Base-by-base conservation (phyloP, 2,113 vertebrate species). In the Melanocharis versteri region DNA sequence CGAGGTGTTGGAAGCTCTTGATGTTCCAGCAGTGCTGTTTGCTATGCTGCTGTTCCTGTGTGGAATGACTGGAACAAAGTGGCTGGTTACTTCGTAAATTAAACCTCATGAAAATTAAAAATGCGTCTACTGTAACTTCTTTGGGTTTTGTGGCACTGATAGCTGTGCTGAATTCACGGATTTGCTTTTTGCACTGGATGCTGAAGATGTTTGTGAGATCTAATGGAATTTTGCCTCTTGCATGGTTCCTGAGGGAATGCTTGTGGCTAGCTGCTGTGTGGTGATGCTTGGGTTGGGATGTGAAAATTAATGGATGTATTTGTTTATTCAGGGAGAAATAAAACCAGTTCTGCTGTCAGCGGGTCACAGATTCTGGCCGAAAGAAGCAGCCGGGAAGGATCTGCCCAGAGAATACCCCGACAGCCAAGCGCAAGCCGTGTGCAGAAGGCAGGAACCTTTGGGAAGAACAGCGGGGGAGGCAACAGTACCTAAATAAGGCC, bases 391-490 rank as follows among this genome's bases (percentile, higher is more conserved):
- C 94, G 98, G 50, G 98, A 98, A 65, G 97, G 97, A 26, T 98
- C 98, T 89, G 95, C 97, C 77, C 99, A 99, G 97, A 97, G 98
- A 28, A 97, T 98, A 94, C 98, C 99, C 66, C 98, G 99, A 17
- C 99, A 99, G 86, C 97, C 98, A 2, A 99, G 99, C 3, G 97
- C 97, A 16, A 98, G 98, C 75, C 98, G 98, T 21, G 95, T 97
- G 73, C 98, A 98, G 96, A 99, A 99, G 97, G 71, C 87, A 51
- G 97, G 88, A 84, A n/a, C 92, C 76, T 97, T 98, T 22, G 98
- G 95, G 35, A 98, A 99, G 97, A 98, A 54, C 94, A 98, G 98
- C 0, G 98, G 98, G 78, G 98, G 98, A 83, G 98, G 98, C 97
- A 99, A 90, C 78, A 98, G 98, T 31, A 39, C 93, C 87, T 97